phyloP scores from a whole-genome alignment of 2,797 vertebrate species.

The Phataginus tricuspis region DNA sequence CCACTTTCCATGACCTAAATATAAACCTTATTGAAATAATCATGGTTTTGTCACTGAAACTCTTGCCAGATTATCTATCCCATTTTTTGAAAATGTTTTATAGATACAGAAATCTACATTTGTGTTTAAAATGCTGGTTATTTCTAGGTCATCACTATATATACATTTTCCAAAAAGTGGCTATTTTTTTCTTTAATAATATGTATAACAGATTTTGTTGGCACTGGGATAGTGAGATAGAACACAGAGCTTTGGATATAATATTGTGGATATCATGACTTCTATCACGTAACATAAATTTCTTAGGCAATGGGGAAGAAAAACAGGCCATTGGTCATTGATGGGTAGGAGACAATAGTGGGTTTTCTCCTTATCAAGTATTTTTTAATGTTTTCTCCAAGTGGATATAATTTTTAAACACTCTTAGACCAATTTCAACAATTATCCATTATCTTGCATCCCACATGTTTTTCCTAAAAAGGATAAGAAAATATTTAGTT shows the following conservation, averaged over 20 bases:
- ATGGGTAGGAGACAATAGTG: not conserved
- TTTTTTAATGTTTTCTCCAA: conserved; percentile 20
- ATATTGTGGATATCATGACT: not conserved
- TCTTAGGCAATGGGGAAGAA: not conserved
- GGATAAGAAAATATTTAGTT: not conserved
- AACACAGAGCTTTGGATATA: not conserved
- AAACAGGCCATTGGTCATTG: not conserved
- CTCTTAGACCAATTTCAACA: not conserved
- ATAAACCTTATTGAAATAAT: conserved; percentile 40
- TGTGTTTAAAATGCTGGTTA: not conserved
- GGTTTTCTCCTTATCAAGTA: conserved; percentile 30
- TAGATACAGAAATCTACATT: not conserved
- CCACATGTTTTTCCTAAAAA: not conserved
- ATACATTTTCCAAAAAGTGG: not conserved
- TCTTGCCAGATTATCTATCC: conserved; percentile 58
- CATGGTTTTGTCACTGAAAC: conserved; percentile 38
- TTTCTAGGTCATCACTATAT: not conserved
- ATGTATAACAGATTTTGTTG: not conserved
- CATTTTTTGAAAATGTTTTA: conserved; percentile 21
- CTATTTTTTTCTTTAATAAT: not conserved
- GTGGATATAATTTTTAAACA: not conserved
- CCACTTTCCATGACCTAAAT: conserved; percentile 40
- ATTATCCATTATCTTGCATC: not conserved
- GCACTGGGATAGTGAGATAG: not conserved
- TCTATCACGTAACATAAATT: not conserved